Evolutionary conservation across 2,888 invertebrate genomes (phyloP).

Genomic region (Sympetrum striolatum): DNA sequence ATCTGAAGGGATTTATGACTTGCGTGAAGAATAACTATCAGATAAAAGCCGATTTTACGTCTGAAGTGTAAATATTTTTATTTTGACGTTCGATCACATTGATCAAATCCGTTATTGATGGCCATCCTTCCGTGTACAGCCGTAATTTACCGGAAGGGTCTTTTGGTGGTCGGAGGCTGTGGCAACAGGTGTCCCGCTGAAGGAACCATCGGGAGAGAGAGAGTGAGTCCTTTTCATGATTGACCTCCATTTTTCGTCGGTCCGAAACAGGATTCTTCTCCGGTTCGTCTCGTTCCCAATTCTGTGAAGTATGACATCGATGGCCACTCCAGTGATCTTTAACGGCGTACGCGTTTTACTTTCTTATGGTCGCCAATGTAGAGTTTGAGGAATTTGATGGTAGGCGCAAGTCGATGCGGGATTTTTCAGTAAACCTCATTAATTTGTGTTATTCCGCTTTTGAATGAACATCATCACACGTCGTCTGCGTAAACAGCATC

Average conservation of each 20-base stretch:
- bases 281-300: not conserved
- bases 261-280: not conserved
- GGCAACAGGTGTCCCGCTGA: constrained; percentile 24
- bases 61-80: too few species aligned
- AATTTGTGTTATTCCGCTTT: too few species aligned
- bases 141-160: not conserved
- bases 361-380: not conserved
- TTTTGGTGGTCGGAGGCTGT: not conserved
- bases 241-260: not conserved
- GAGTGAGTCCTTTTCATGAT: not conserved
- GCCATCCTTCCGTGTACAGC: not conserved
- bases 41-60: too few species aligned
- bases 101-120: not conserved
- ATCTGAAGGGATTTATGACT: too few species aligned
- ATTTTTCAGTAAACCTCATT: too few species aligned
- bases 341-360: not conserved
- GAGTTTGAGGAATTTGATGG: not conserved
- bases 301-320: not conserved
- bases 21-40: too few species aligned
- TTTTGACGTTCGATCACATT: too few species aligned
- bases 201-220: not conserved
- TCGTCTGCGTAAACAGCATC: too few species aligned
- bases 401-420: too few species aligned
- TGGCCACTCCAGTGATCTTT: not conserved
- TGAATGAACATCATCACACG: too few species aligned